Evolutionary conservation across 2,888 invertebrate species (phyloP), one percentile per base, ranked within the genome.

Genomic region (Morpho achilles): DNA sequence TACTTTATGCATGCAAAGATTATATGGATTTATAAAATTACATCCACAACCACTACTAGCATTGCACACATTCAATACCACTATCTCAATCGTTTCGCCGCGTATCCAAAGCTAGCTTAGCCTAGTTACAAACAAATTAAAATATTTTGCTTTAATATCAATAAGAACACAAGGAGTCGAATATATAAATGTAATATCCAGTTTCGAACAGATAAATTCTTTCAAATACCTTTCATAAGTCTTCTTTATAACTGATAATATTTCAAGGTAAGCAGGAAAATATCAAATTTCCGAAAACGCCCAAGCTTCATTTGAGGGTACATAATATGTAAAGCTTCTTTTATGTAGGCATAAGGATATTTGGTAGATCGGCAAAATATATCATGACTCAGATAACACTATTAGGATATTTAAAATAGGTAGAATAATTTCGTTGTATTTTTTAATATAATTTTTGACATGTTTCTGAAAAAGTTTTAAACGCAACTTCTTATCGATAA

Each of bases 231-330:
- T 75, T 80, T 84, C 71, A 72, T 80, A 79, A 71, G 84, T 75
- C 80, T 84, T 84, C 84, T 71, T 73, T 71, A 77, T 74, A 79
- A 79, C 74, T 67, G 76, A 80, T 83, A 77, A 77, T 80, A 78
- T 84, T 84, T 77, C 81, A 79, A 62, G 73, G 75, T 75, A 74
- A 69, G 50, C 67, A 67, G 69, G 74, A 75, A 79, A 79, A 79
- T 82, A 82, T 83, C 76, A 66, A 68, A 73, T 83, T 75, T 73
- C 67, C 49, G 57, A 56, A 63, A 62, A 57, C 54, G 54, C 50
- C 50, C 55, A 50, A 49, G 50, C 57, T 64, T 59, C 54, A 50
- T 60, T 52, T 42, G 48, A 22, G 41, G 50, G 43, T 58, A 60
- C 44, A 10, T 48, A 48, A 10, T 58, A 55, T 59, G 54, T 64